Evolutionary conservation across 2,113 vertebrate genomes (phyloP), one percentile per base, ranked within the genome.

Genomic region (Erinaceus europaeus): DNA sequence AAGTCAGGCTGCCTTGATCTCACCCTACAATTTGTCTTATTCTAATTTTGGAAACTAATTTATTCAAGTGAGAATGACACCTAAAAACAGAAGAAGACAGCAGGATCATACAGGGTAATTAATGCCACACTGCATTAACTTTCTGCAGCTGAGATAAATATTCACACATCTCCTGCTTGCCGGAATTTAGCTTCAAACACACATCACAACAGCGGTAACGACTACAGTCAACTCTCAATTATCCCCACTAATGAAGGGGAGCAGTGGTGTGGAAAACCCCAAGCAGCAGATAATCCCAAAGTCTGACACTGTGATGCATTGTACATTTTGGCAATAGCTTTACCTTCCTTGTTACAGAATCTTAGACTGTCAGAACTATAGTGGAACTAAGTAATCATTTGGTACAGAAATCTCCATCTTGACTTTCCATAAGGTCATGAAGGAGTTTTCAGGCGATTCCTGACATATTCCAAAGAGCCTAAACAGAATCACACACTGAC

Each of bases 71-170:
- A 96, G 92, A 96, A 94, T 91, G 95, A 96, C 96, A 96, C 94
- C 91, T 93, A 91, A 94, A 96, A 96, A 93, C 94, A 93, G 95
- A 94, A 95, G 88, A 82, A 86, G 95, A 94, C 94, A 94, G 96
- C 92, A 94, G 82, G 85, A 82, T 90, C 86, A 96, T 95, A 92
- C 95, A 95, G 94, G 94, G 94, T 96, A 97, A 97, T 97, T 96
- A 96, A 95, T 95, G 95, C 96, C 94, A 96, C 74, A 82, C 90
- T 88, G 95, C 95, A 95, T 97, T 97, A 96, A 95, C 74, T 96
- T 96, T 96, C 95, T 73, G 71, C 91, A 89, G 96, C 79, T 83
- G 92, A 92, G 93, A 95, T 94, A 96, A 96, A 97, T 95, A 97
- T 94, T 95, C 93, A 97, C 96, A 93, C 90, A 93, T 91, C 77